A percentile compares a stretch with the other conserved stretches of the same genome.
phyloP scores from a whole-genome alignment of 2,113 vertebrate species.

The Mustela lutreola region DNA sequence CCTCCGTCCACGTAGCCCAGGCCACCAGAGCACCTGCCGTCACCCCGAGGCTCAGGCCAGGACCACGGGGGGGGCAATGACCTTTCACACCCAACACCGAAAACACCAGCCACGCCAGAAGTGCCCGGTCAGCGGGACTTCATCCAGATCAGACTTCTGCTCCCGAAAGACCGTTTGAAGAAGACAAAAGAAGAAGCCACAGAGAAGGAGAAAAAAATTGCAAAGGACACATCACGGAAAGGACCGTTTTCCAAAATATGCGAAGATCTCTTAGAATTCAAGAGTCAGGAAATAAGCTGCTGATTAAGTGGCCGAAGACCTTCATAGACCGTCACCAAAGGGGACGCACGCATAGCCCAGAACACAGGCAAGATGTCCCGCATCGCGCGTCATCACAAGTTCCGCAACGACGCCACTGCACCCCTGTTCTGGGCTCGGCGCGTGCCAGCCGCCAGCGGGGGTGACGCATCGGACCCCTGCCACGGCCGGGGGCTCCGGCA shows the following conservation, averaged over 20 bases:
- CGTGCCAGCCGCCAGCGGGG: too few relatives aligned
- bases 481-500: not conserved
- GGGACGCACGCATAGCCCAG: accelerated
- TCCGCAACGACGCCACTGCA: not conserved
- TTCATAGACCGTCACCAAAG: not conserved
- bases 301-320: not conserved
- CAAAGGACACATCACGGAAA: not conserved
- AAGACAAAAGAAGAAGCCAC: not conserved
- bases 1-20: accelerated
- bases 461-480: not conserved
- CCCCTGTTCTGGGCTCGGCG: too few relatives aligned
- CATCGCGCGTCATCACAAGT: accelerated
- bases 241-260: not conserved
- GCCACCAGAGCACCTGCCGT: not conserved
- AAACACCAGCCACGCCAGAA: not conserved
- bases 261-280: not conserved
- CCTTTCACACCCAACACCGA: not conserved
- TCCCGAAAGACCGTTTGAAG: not conserved
- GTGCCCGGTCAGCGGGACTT: not conserved
- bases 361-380: not conserved
- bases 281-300: not conserved
- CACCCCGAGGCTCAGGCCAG: too few relatives aligned
- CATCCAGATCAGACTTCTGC: not conserved
- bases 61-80: not conserved
- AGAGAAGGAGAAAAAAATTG: not conserved